phyloP scores from a whole-genome alignment of 2,113 vertebrate genomes.

The Saccopteryx bilineata region DNA sequence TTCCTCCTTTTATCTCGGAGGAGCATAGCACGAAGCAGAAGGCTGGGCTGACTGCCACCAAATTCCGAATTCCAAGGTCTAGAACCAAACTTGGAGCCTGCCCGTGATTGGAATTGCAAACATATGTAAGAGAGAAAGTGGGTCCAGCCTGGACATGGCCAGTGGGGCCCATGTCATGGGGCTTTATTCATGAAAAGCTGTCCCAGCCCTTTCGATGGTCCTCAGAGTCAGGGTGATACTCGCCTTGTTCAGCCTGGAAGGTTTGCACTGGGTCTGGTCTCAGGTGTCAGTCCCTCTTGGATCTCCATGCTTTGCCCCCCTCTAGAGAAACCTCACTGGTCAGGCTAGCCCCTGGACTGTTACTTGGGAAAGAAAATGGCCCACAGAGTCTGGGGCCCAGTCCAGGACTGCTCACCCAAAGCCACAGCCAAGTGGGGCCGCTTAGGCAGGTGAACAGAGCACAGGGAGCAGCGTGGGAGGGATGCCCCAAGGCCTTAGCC shows the following conservation, averaged over 20 bases:
- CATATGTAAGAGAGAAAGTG: conserved; percentile 1
- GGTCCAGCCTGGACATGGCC: not conserved
- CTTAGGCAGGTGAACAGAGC: not conserved
- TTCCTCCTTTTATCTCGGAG: not conserved
- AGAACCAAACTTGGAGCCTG: conserved; percentile 19
- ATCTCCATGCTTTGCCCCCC: not conserved
- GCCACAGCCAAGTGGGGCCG: not conserved
- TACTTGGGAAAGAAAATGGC: not conserved
- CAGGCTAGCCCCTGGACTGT: not conserved
- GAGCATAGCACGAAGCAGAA: not conserved
- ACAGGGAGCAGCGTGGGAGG: not conserved
- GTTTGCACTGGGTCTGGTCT: not conserved
- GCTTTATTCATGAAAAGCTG: not conserved
- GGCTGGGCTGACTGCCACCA: not conserved
- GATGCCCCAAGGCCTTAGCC: not conserved
- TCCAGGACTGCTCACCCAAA: not conserved
- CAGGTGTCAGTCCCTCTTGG: not conserved
- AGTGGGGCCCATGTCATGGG: not conserved
- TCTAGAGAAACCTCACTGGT: not conserved
- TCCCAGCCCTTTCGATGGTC: not conserved
- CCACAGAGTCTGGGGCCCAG: not conserved
- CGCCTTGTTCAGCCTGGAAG: not conserved
- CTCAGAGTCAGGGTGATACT: too few species aligned
- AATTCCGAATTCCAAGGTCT: not conserved
- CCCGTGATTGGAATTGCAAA: conserved; percentile 50